Conservation (phyloP, 1,140 invertebrate species). For the Xylocopa sonorina region DNA sequence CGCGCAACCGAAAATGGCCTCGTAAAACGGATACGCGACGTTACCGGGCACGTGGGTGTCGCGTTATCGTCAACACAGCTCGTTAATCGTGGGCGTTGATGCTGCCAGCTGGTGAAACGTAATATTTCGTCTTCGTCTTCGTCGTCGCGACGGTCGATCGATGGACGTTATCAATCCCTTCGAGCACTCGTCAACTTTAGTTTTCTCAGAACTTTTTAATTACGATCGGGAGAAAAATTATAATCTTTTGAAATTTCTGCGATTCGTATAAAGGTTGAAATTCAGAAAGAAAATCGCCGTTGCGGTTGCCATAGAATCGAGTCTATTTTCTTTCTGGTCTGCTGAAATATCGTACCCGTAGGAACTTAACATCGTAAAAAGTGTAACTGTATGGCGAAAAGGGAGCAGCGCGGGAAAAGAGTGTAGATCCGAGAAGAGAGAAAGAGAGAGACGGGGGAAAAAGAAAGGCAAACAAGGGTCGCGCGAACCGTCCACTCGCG, state of each 20-base stretch:
- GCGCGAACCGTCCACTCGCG: conserved; percentile 49
- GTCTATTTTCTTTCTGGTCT: neutral
- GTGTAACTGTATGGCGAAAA: conserved; percentile 51
- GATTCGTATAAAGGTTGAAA: neutral
- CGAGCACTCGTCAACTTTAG: no score
- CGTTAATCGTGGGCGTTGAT: conserved; percentile 65
- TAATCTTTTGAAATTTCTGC: neutral
- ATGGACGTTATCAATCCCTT: no score
- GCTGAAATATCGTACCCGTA: conserved; percentile 50
- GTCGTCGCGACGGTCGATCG: neutral
- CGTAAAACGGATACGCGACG: conserved; percentile 61
- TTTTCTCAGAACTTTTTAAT: no score
- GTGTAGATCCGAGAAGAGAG: neutral
- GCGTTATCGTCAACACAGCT: conserved; percentile 58
- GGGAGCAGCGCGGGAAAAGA: conserved; percentile 15
- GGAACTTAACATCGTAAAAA: conserved; percentile 58
- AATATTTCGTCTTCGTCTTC: conserved; percentile 50
- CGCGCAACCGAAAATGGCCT: conserved; percentile 56
- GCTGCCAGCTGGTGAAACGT: conserved; percentile 46
- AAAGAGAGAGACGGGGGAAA: no score
- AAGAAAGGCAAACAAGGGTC: conserved; percentile 20
- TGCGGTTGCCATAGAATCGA: neutral
- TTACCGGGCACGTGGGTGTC: conserved; percentile 53
- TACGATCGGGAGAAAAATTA: no score
- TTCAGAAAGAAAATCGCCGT: neutral